phyloP scores from a whole-genome alignment of 1,140 invertebrate genomes.

The Dendrolimus punctatus region DNA sequence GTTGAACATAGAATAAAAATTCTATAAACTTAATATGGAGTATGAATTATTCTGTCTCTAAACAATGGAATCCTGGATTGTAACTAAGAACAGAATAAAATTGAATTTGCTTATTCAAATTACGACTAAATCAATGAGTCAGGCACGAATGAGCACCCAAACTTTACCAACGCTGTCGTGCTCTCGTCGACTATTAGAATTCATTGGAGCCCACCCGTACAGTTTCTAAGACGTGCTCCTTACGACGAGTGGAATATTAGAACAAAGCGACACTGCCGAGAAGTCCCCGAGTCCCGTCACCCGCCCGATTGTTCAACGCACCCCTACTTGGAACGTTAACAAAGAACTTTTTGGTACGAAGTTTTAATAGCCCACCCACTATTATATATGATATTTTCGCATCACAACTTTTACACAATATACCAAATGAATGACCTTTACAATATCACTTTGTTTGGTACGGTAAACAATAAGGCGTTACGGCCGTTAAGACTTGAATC shows the following conservation, averaged over 20 bases:
- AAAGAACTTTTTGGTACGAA: constrained; percentile 15
- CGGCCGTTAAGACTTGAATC: too few species aligned
- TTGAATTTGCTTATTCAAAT: constrained; percentile 1
- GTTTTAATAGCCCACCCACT: constrained; percentile 2
- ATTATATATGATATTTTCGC: constrained; percentile 9
- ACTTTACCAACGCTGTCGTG: constrained; percentile 2
- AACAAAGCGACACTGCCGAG: constrained; percentile 9
- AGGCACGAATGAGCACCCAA: constrained; percentile 5
- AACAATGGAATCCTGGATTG: not conserved
- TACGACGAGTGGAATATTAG: constrained; percentile 4
- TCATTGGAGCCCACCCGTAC: constrained; percentile 2
- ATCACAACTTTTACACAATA: constrained; percentile 9
- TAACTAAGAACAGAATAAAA: constrained; percentile 1
- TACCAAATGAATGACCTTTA: too few species aligned
- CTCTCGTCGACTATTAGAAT: constrained; percentile 10
- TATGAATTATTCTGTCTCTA: too few species aligned
- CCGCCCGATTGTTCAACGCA: constrained; percentile 8
- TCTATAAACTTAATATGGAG: too few species aligned
- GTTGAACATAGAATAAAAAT: too few species aligned
- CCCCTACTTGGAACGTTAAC: constrained; percentile 9
- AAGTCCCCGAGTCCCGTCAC: not conserved
- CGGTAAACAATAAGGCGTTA: too few species aligned
- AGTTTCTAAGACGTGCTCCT: constrained; percentile 7
- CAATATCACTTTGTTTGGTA: too few species aligned
- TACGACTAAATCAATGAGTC: constrained; percentile 7